Evolutionary conservation across 1,140 invertebrate species (phyloP), one percentile per base, ranked within the genome.

Genomic region (Drosophila auraria): DNA sequence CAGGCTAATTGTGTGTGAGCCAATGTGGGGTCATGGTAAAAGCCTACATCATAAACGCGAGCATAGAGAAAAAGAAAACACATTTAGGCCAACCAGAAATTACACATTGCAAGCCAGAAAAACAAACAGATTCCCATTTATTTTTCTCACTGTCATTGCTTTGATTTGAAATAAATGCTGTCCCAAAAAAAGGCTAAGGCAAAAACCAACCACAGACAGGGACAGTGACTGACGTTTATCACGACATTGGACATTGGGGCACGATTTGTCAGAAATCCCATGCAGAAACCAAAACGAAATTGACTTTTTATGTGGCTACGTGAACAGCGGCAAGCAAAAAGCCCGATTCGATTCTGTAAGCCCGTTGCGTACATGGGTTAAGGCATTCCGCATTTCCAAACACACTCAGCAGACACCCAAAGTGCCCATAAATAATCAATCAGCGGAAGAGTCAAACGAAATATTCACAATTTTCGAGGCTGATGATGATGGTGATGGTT

Each of bases 191-290:
- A 63, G 47, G 68, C 51, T 49, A 64, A 69, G 53, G 40, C 53
- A 69, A 66, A 50, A 62, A 51, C 23, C 27, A 44, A 25, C 27
- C 49, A 61, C 17, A 49, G 36, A 14, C 45, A 63, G 27, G 50
- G 73, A 78, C 51, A 72, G 69, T 87, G 82, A 87, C 83, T 83
- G 83, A 89, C 84, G 78, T 78, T 89, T 87, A 89, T 89, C 84
- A 89, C 72, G 81, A 81, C 75, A 68, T 69, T 47, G 69, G 68
- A 64, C 75, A 78, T 71, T 62, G 63, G 57, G 79, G 79, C 72
- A 87, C 84, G 84, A 87, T 87, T 87, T 87, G 83, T 87, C 83
- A 87, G 64, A 69, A 57, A 60, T 53, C 36, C 25, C 72, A 77
- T 75, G 58, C 62, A 42, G 44, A 65, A 68, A 71, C 70, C 69